Percentiles rank a stretch among this genome's conserved stretches.
These are phyloP conservation scores for Falcunculus frontatus DNA, from an alignment of 2,113 vertebrate genomes.

Conservation along the genomic window DNA sequence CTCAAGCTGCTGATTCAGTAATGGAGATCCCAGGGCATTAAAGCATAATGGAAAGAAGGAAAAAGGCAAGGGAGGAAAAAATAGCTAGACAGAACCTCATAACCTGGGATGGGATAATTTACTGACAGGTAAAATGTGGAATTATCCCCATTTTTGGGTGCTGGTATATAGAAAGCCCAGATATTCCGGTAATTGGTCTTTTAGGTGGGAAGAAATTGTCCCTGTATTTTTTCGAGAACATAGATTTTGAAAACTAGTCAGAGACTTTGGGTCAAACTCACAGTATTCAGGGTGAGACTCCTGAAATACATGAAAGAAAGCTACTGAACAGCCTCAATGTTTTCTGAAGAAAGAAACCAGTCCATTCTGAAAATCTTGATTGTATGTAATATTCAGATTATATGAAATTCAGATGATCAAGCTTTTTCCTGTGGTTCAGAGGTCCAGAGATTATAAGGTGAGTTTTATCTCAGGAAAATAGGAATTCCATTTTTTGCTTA, in stretches of 20 bases:
- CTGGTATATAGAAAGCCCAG: background rate
- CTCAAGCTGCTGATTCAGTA: slow-evolving; percentile 41
- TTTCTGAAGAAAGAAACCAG: background rate
- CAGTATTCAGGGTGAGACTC: background rate
- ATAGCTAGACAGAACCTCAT: background rate
- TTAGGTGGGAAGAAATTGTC: background rate
- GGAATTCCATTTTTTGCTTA: background rate
- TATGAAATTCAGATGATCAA: background rate
- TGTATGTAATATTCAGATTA: background rate
- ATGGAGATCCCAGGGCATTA: slow-evolving; percentile 1
- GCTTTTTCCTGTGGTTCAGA: background rate
- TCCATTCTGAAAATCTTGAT: background rate
- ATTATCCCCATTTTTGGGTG: background rate
- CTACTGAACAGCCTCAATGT: background rate
- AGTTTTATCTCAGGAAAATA: background rate
- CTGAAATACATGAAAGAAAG: background rate
- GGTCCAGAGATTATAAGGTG: background rate
- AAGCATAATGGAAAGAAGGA: background rate
- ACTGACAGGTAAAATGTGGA: background rate
- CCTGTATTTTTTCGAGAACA: background rate
- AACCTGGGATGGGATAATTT: background rate
- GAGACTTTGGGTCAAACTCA: background rate
- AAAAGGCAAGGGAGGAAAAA: background rate
- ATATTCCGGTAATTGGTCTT: background rate
- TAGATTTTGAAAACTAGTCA: background rate